Conservation (phyloP, 1,140 invertebrate genomes). For the Leptinotarsa lineolata region DNA sequence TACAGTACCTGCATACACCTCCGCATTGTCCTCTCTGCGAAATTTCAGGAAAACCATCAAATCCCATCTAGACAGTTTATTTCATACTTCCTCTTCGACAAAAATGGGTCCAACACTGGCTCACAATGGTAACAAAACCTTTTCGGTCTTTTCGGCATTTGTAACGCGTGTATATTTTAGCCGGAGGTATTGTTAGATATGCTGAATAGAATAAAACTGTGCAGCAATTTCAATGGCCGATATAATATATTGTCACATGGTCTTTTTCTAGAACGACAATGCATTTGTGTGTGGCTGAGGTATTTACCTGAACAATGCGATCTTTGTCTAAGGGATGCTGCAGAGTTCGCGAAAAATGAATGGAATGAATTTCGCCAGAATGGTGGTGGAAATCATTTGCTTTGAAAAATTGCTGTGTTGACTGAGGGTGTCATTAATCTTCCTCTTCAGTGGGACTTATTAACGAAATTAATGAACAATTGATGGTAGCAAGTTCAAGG, state of each 20-base stretch:
- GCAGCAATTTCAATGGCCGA: conserved; percentile 53
- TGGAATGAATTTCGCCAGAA: background rate
- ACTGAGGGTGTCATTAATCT: background rate
- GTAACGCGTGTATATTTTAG: conserved; percentile 56
- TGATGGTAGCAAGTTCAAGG: no score
- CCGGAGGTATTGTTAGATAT: conserved; percentile 48
- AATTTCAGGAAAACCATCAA: conserved; percentile 50
- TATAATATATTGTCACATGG: conserved; percentile 56
- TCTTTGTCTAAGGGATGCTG: conserved; percentile 11
- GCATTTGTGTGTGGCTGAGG: conserved; percentile 54
- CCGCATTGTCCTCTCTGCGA: conserved; percentile 24
- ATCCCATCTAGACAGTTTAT: conserved; percentile 43
- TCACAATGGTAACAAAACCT: conserved; percentile 52
- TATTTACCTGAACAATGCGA: conserved; percentile 49
- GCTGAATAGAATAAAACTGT: conserved; percentile 56
- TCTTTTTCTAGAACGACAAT: conserved; percentile 52
- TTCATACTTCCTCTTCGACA: conserved; percentile 52
- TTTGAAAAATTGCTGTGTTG: conserved; percentile 2
- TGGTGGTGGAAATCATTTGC: background rate
- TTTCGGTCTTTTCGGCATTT: conserved; percentile 49
- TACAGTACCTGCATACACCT: conserved; percentile 42
- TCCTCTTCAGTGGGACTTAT: background rate
- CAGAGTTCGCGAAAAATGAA: background rate
- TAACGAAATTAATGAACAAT: background rate
- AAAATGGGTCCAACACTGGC: conserved; percentile 52